Evolutionary conservation across 2,888 invertebrate genomes (phyloP).

Genomic region (Clusia tigrina): DNA sequence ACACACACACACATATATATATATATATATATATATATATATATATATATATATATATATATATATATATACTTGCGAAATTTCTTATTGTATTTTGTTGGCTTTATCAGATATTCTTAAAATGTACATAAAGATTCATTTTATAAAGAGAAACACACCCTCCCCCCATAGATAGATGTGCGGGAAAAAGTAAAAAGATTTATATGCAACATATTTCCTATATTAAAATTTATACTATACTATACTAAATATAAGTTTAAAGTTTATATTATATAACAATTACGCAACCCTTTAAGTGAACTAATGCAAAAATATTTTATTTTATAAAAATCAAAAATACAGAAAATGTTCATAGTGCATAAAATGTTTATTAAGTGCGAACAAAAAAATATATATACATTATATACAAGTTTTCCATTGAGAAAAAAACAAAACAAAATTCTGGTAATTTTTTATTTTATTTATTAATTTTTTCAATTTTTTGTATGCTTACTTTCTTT

Average conservation of each 20-base stretch:
- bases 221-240: neutral
- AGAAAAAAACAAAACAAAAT: constrained; percentile 27
- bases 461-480: neutral
- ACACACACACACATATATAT: constrained; percentile 11
- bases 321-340: constrained; percentile 20
- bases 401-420: constrained; percentile 28
- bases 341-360: constrained; percentile 6
- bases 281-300: no score
- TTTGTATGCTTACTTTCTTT: neutral
- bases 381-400: constrained; percentile 25
- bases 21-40: constrained; percentile 16
- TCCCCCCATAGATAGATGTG: neutral
- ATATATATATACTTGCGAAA: neutral
- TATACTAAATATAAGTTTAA: neutral
- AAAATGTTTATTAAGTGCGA: constrained; percentile 21
- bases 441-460: constrained; percentile 4
- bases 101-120: no score
- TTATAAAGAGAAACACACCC: neutral
- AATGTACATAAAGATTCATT: no score
- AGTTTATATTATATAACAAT: neutral
- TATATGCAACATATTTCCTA: neutral
- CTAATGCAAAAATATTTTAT: constrained; percentile 11
- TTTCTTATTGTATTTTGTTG: no score
- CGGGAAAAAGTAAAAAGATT: neutral
- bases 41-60: constrained; percentile 22